These are phyloP conservation scores for Drosophila paramelanica DNA, from an alignment of 2,888 invertebrate species.

Conservation along the genomic window DNA sequence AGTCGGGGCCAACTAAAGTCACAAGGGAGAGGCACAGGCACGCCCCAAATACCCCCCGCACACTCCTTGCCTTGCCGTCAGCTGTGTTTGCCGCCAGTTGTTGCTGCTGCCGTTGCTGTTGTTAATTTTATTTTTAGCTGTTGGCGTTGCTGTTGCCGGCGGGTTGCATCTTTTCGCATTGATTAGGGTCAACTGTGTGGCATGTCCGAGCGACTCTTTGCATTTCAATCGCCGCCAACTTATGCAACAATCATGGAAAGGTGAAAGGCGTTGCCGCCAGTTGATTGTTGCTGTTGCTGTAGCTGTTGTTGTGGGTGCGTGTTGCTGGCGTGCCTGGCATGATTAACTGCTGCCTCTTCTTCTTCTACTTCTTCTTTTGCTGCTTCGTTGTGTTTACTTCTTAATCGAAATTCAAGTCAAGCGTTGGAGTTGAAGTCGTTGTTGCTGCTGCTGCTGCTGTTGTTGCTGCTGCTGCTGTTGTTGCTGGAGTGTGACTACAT, in stretches of 20 bases:
- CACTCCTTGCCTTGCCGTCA: not conserved
- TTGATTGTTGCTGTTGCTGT: conserved; percentile 1
- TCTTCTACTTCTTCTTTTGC: not conserved
- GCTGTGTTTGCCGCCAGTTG: conserved; percentile 22
- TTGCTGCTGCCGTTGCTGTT: conserved; percentile 7
- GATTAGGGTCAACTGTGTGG: conserved; percentile 63
- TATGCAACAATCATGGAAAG: conserved; percentile 67
- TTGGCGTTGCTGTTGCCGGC: conserved; percentile 24
- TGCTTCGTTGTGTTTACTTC: conserved; percentile 31
- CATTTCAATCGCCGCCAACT: conserved; percentile 58
- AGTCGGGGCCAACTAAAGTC: conserved; percentile 18
- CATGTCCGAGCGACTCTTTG: conserved; percentile 52
- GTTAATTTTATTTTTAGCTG: conserved; percentile 28
- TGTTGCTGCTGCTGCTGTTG: not conserved
- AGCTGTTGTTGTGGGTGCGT: conserved; percentile 50
- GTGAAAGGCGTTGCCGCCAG: conserved; percentile 67
- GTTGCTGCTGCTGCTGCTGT: not conserved
- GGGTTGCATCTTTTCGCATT: conserved; percentile 61
- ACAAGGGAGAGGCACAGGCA: conserved; percentile 42
- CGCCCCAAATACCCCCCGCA: not conserved
- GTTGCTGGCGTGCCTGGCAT: conserved; percentile 55
- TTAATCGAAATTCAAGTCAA: conserved; percentile 58
- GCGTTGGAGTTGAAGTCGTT: not conserved
- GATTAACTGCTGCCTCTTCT: conserved; percentile 33
- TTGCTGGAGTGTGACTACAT: not conserved